Percentiles rank a stretch among this genome's conserved stretches.
These are phyloP conservation scores for Typhlomys cinereus DNA, from an alignment of 2,113 vertebrate species.

Conservation along the genomic window DNA sequence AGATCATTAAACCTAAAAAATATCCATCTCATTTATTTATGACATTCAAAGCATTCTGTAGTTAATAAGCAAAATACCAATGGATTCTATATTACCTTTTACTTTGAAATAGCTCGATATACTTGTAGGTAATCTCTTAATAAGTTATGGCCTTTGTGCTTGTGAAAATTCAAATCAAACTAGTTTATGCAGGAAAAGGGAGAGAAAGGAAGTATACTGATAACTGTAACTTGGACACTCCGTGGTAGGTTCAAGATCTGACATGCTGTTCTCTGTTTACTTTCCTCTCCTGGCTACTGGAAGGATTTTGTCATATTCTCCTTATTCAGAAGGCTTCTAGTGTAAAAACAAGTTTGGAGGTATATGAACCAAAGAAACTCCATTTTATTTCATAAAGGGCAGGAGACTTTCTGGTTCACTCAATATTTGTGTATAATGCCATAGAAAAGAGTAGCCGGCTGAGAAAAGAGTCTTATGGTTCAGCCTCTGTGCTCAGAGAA, in stretches of 20 bases:
- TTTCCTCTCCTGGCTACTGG: neutral
- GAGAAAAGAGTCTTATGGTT: neutral
- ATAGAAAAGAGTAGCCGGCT: neutral
- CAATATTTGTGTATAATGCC: no score
- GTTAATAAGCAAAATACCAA: no score
- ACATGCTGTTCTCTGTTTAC: neutral
- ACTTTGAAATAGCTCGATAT: neutral
- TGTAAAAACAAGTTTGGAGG: neutral
- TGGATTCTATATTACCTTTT: neutral
- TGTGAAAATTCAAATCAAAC: neutral
- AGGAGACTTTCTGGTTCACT: neutral
- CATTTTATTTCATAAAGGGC: neutral
- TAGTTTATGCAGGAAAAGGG: neutral
- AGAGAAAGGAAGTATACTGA: neutral
- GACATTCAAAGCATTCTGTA: neutral
- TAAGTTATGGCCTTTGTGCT: neutral
- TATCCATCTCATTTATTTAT: neutral
- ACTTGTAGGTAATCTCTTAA: neutral
- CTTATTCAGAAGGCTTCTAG: neutral
- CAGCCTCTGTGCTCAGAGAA: neutral
- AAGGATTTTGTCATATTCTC: conserved; percentile 19
- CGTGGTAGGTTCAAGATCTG: neutral
- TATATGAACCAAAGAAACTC: neutral
- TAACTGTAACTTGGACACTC: neutral
- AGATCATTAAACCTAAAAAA: neutral